Percentiles rank a stretch among this genome's conserved stretches.
Evolutionary conservation across 1,140 invertebrate species (phyloP).

Genomic region (Pollicipes pollicipes): DNA sequence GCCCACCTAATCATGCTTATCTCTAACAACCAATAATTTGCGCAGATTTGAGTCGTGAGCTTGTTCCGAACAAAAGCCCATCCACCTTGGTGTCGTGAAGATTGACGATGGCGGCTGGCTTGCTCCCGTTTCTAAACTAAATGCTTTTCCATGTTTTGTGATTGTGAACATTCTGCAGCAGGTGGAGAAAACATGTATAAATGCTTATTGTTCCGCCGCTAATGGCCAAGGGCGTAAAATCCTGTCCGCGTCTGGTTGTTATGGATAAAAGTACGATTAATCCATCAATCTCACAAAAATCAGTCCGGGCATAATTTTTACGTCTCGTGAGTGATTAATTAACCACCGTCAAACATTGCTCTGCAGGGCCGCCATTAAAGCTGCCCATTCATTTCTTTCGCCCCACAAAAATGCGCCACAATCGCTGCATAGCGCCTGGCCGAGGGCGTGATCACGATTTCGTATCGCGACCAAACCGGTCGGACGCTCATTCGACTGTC

Average conservation of each 20-base stretch:
- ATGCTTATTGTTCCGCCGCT: not conserved
- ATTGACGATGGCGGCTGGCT: not conserved
- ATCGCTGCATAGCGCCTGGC: not conserved
- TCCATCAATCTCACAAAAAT: not conserved
- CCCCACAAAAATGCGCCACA: not conserved
- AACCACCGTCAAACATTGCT: not conserved
- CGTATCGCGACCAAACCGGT: not conserved
- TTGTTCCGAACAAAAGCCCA: not conserved
- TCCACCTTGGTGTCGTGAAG: not conserved
- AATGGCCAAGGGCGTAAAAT: not conserved
- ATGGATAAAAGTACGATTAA: not conserved
- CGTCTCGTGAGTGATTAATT: not conserved
- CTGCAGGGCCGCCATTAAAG: not conserved
- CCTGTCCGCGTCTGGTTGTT: not conserved
- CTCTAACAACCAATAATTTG: not conserved
- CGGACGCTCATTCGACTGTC: not conserved
- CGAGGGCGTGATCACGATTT: not conserved
- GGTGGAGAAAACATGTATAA: not conserved
- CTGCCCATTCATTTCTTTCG: not conserved
- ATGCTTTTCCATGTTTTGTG: not conserved
- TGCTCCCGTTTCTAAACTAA: not conserved
- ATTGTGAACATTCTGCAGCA: not conserved
- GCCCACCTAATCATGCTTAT: not conserved
- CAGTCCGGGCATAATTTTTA: not conserved
- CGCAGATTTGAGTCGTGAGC: not conserved